Conservation (phyloP, 2,888 invertebrate genomes). For the Anaspis maculata region DNA sequence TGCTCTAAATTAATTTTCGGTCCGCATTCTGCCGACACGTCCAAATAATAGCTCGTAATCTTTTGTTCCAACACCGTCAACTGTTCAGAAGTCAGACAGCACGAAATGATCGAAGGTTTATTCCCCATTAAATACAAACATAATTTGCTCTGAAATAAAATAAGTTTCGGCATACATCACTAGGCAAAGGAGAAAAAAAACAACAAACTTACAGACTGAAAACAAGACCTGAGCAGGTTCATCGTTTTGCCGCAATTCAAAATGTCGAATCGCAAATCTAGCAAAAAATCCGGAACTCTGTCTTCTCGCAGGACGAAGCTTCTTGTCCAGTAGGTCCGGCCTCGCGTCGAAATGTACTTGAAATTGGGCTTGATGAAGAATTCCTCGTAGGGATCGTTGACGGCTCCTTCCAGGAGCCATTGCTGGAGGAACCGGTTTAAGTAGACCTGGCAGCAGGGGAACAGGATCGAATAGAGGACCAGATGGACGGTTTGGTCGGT, state of each 20-base stretch:
- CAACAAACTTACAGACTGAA: slow-evolving; percentile 1
- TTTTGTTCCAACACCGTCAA: slow-evolving; percentile 28
- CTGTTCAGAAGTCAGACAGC: slow-evolving; percentile 35
- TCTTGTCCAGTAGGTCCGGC: slow-evolving; percentile 61
- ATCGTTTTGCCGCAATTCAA: slow-evolving; percentile 69
- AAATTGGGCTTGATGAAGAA: slow-evolving; percentile 71
- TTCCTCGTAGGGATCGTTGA: slow-evolving; percentile 74
- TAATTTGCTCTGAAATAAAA: slow-evolving; percentile 30
- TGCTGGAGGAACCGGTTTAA: slow-evolving; percentile 60
- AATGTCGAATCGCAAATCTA: slow-evolving; percentile 54
- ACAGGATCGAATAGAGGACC: slow-evolving; percentile 46
- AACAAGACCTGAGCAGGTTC: slow-evolving; percentile 57
- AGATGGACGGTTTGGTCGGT: slow-evolving; percentile 49
- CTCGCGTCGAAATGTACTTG: slow-evolving; percentile 55
- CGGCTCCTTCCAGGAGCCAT: slow-evolving; percentile 78
- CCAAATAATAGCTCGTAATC: slow-evolving; percentile 32
- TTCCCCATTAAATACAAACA: slow-evolving; percentile 33
- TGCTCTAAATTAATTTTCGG: slow-evolving; percentile 29
- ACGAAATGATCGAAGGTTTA: slow-evolving; percentile 33
- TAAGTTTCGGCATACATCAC: too few relatives aligned
- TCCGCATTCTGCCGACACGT: slow-evolving; percentile 33
- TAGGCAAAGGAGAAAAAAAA: slow-evolving; percentile 4
- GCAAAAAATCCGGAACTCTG: slow-evolving; percentile 61
- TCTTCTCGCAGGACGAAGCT: slow-evolving; percentile 48
- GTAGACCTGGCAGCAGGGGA: slow-evolving; percentile 39